Conservation (phyloP, 2,888 invertebrate species). For the Drosophila mimica region DNA sequence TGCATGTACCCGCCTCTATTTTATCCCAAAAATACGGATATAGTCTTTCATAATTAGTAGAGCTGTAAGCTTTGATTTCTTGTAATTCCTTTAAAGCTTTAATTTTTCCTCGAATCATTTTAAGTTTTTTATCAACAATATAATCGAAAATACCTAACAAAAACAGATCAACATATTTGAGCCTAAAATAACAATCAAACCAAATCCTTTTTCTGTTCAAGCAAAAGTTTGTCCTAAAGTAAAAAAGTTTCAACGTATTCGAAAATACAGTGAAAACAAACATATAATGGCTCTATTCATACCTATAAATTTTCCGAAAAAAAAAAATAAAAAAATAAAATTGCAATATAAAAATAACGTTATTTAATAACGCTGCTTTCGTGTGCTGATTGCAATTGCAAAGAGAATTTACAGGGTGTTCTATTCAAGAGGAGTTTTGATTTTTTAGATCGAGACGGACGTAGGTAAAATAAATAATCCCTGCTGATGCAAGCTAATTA, state of each 20-base stretch:
- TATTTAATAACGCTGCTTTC: not conserved
- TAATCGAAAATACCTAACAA: too few species aligned
- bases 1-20: not conserved
- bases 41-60: not conserved
- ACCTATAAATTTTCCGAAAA: too few species aligned
- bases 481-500: fast-evolving
- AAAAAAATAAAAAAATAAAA: too few species aligned
- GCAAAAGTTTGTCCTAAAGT: not conserved
- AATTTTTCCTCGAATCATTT: not conserved
- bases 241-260: not conserved
- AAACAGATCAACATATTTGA: too few species aligned
- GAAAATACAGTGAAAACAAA: not conserved
- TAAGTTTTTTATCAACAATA: not conserved
- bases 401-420: not conserved
- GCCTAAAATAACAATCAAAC: too few species aligned
- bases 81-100: not conserved
- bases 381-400: not conserved
- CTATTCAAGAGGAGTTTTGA: not conserved
- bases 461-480: not conserved
- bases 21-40: not conserved
- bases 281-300: not conserved
- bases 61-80: not conserved
- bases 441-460: not conserved
- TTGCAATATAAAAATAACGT: too few species aligned
- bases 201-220: not conserved